Conservation (phyloP, 2,888 invertebrate species). For the Desoria tigrina region DNA sequence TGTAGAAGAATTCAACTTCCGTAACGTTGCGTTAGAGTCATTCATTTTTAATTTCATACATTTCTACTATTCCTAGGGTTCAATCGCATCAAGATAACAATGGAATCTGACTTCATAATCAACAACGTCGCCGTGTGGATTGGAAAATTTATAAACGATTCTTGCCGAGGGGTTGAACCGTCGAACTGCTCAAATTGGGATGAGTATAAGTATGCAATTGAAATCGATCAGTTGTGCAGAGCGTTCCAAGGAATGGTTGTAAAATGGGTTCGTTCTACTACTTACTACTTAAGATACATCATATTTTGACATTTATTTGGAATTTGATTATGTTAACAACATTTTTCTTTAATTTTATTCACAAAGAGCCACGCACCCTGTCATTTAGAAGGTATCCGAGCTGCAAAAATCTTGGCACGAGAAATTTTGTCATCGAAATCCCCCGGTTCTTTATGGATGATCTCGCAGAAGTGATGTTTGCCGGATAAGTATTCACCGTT, state of each 20-base stretch:
- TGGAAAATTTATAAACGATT: conserved; percentile 16
- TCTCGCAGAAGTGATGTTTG: too few species aligned
- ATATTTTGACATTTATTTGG: too few species aligned
- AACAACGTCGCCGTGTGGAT: conserved; percentile 32
- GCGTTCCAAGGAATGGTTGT: conserved; percentile 32
- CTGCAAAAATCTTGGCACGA: conserved; percentile 25
- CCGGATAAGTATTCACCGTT: too few species aligned
- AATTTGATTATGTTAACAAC: too few species aligned
- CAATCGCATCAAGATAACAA: conserved; percentile 22
- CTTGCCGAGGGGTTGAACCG: neutral
- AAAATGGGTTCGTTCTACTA: conserved; percentile 32
- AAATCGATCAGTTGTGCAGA: conserved; percentile 30
- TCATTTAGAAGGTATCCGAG: conserved; percentile 14
- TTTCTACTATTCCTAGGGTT: conserved; percentile 20
- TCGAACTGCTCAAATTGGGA: conserved; percentile 33
- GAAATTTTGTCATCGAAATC: too few species aligned
- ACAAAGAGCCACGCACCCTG: conserved; percentile 3
- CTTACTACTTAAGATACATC: neutral
- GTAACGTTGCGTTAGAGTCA: too few species aligned
- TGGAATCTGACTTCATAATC: conserved; percentile 33
- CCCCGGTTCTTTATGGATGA: neutral
- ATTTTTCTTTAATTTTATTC: conserved; percentile 21
- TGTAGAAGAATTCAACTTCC: too few species aligned
- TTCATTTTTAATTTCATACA: too few species aligned
- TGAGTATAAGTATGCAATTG: conserved; percentile 35